Conservation (phyloP, 2,113 vertebrate genomes). For the Mustela nigripes region DNA sequence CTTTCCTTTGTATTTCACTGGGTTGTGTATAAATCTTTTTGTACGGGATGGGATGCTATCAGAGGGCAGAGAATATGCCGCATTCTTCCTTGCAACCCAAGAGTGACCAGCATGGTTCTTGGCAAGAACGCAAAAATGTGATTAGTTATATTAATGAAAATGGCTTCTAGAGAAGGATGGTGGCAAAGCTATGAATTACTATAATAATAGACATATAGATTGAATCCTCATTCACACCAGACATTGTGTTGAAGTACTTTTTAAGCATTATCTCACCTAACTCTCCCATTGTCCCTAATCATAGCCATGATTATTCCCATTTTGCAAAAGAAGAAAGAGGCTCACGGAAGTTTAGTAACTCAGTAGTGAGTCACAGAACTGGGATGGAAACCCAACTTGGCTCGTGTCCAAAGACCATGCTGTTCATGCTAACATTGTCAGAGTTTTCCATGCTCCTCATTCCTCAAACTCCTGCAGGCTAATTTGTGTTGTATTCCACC, state of each 20-base stretch:
- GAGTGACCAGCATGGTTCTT: background rate
- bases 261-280: background rate
- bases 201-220: background rate
- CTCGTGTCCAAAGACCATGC: background rate
- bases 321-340: background rate
- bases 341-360: background rate
- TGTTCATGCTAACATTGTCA: fast-evolving
- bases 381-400: background rate
- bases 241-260: background rate
- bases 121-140: background rate
- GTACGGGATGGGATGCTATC: background rate
- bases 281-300: background rate
- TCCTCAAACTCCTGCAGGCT: background rate
- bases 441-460: background rate
- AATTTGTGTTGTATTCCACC: background rate
- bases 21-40: background rate
- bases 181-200: background rate
- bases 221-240: background rate
- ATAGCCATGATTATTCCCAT: background rate
- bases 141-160: background rate
- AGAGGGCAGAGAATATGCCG: background rate
- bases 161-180: background rate
- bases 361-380: background rate
- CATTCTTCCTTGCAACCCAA: background rate
- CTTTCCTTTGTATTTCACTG: background rate